These are phyloP conservation scores for Conistra vaccinii DNA, from an alignment of 2,888 invertebrate genomes.

Conservation along the genomic window DNA sequence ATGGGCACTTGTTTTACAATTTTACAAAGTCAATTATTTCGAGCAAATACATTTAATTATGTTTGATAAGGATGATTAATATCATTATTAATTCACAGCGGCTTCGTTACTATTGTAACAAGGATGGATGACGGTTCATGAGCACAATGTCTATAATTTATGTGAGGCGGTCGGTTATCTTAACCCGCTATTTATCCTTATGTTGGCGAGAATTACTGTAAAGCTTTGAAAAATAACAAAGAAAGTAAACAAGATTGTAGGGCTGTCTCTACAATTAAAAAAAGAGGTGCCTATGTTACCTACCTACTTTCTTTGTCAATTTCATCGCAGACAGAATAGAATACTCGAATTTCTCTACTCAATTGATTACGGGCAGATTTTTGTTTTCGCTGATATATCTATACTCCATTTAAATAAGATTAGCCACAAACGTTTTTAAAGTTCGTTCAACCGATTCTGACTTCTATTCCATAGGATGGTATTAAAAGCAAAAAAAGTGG, in stretches of 20 bases:
- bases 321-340: neutral
- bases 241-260: constrained; percentile 5
- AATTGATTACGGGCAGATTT: neutral
- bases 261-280: neutral
- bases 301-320: neutral
- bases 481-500: too few relatives aligned
- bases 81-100: constrained; percentile 56
- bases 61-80: constrained; percentile 57
- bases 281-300: too few relatives aligned
- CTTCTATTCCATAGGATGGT: too few relatives aligned
- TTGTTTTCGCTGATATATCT: neutral
- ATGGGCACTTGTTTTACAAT: constrained; percentile 27
- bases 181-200: constrained; percentile 32
- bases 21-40: constrained; percentile 42
- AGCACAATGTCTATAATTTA: constrained; percentile 52
- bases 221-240: constrained; percentile 20
- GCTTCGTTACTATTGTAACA: constrained; percentile 44
- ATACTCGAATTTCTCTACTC: neutral
- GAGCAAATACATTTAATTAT: constrained; percentile 48
- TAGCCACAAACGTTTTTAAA: too few relatives aligned
- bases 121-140: constrained; percentile 50
- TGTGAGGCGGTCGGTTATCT: constrained; percentile 37
- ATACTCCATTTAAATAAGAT: too few relatives aligned
- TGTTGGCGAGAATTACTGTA: constrained; percentile 18
- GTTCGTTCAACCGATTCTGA: too few relatives aligned